These are phyloP conservation scores for Cyclopterus lumpus DNA, from an alignment of 2,797 vertebrate genomes.

Conservation along the genomic window DNA sequence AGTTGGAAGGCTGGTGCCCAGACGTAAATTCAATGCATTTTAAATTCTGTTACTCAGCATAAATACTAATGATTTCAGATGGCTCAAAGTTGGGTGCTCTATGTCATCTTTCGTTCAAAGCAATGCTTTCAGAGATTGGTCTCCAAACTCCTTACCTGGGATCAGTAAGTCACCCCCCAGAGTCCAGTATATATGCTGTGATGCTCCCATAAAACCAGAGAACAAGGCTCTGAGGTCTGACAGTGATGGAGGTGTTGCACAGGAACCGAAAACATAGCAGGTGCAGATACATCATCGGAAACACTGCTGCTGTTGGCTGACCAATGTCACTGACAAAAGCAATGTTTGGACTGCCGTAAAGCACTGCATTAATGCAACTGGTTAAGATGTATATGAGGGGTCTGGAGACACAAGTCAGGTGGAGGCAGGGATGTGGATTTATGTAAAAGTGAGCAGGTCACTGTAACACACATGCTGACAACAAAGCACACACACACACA, in stretches of 20 bases:
- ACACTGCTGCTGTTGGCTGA: not conserved
- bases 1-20: too few relatives aligned
- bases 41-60: not conserved
- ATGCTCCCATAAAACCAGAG: not conserved
- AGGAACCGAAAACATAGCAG: not conserved
- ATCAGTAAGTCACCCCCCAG: not conserved
- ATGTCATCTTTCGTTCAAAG: not conserved
- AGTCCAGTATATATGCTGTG: not conserved
- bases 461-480: constrained; percentile 4
- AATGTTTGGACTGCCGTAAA: not conserved
- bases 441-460: constrained; percentile 24
- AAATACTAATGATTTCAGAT: not conserved
- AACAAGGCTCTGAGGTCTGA: not conserved
- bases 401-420: not conserved
- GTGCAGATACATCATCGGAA: not conserved
- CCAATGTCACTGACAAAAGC: not conserved
- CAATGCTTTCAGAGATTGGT: not conserved
- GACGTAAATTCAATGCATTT: too few relatives aligned
- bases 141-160: not conserved
- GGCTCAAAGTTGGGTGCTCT: too few relatives aligned
- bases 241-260: not conserved
- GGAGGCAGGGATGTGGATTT: constrained; percentile 3
- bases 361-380: not conserved
- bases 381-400: not conserved
- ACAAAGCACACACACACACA: not conserved